Conservation (phyloP, 2,113 vertebrate species). For the Petromus typicus region DNA sequence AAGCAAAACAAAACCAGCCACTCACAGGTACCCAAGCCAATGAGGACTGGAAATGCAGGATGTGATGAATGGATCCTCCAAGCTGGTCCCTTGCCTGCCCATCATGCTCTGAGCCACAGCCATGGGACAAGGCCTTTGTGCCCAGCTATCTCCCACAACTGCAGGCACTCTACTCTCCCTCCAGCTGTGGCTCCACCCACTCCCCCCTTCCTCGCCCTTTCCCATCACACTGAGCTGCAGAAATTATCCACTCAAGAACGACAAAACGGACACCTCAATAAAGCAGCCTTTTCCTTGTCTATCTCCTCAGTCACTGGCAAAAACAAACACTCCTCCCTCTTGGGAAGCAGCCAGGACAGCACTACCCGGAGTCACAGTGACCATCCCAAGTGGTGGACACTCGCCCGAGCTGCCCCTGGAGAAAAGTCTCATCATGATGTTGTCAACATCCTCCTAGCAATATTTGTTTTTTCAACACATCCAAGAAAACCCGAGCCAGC, state of each 20-base stretch:
- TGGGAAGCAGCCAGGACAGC: neutral
- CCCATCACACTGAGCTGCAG: neutral
- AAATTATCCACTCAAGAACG: constrained; percentile 9
- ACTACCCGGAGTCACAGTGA: neutral
- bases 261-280: neutral
- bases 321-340: constrained; percentile 47
- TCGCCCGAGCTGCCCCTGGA: neutral
- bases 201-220: neutral
- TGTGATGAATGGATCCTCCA: neutral
- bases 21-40: neutral
- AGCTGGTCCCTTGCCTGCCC: neutral
- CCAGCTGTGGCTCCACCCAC: neutral
- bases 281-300: neutral
- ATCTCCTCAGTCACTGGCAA: neutral
- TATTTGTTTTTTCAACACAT: neutral
- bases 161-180: neutral
- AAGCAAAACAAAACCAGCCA: constrained; percentile 46
- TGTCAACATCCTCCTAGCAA: neutral
- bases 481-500: neutral
- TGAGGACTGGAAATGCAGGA: neutral
- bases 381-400: neutral
- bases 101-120: neutral
- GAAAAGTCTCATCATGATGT: neutral
- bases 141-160: neutral
- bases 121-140: neutral